phyloP scores from a whole-genome alignment of 2,888 invertebrate species.

The Ischnus inquisitorius region DNA sequence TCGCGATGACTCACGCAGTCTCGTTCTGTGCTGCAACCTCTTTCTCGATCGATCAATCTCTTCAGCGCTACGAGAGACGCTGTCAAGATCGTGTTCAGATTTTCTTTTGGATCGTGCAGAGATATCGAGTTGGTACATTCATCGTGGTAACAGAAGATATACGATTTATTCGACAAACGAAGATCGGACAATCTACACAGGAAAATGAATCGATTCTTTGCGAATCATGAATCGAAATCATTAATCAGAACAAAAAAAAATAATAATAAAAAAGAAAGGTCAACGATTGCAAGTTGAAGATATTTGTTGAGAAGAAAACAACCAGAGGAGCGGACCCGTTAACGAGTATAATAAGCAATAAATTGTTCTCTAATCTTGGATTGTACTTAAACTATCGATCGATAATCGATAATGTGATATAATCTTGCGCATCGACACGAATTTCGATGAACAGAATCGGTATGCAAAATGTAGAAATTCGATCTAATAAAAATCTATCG shows the following conservation, averaged over 20 bases:
- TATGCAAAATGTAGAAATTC: neutral
- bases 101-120: conserved; percentile 15
- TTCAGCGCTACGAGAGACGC: neutral
- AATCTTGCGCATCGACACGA: neutral
- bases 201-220: neutral
- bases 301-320: too few species aligned
- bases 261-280: too few species aligned
- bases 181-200: conserved; percentile 7
- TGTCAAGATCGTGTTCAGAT: neutral
- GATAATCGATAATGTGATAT: too few species aligned
- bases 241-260: too few species aligned
- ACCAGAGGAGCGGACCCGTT: too few species aligned
- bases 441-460: neutral
- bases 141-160: conserved; percentile 77
- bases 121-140: conserved; percentile 63
- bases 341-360: too few species aligned
- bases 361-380: too few species aligned
- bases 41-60: neutral
- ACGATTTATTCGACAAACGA: conserved; percentile 60
- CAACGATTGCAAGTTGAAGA: too few species aligned
- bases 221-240: too few species aligned
- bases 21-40: conserved; percentile 34
- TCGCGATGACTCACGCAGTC: conserved; percentile 49
- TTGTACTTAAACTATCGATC: too few species aligned
- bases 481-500: neutral